phyloP scores from a whole-genome alignment of 2,113 vertebrate species.

The Probosciger aterrimus region DNA sequence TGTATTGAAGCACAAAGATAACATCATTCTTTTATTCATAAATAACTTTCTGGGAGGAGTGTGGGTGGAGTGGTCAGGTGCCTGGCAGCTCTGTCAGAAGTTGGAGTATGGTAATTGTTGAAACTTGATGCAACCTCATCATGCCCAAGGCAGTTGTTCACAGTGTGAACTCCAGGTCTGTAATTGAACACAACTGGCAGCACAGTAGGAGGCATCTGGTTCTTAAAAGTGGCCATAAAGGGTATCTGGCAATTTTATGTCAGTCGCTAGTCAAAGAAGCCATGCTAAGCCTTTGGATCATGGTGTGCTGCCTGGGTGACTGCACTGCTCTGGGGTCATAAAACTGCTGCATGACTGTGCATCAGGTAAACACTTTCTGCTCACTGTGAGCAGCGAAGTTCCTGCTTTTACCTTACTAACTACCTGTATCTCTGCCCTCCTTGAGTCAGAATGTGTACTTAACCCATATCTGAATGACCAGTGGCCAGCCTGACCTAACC shows the following conservation, averaged over 20 bases:
- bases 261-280: neutral
- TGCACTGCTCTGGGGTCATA: neutral
- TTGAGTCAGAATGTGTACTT: no score
- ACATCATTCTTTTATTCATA: neutral
- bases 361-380: neutral
- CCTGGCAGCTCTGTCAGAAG: neutral
- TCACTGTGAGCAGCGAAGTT: neutral
- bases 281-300: neutral
- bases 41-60: neutral
- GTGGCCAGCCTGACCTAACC: neutral
- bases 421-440: neutral
- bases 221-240: neutral
- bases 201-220: neutral
- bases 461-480: neutral
- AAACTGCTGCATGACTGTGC: neutral
- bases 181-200: neutral
- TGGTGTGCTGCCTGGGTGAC: neutral
- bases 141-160: neutral
- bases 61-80: conserved; percentile 4
- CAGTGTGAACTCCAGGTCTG: neutral
- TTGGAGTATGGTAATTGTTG: neutral
- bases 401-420: neutral
- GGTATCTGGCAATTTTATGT: neutral
- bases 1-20: neutral
- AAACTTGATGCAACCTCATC: neutral